Evolutionary conservation across 2,888 invertebrate species (phyloP).

Genomic region (Ephialtes manifestator): DNA sequence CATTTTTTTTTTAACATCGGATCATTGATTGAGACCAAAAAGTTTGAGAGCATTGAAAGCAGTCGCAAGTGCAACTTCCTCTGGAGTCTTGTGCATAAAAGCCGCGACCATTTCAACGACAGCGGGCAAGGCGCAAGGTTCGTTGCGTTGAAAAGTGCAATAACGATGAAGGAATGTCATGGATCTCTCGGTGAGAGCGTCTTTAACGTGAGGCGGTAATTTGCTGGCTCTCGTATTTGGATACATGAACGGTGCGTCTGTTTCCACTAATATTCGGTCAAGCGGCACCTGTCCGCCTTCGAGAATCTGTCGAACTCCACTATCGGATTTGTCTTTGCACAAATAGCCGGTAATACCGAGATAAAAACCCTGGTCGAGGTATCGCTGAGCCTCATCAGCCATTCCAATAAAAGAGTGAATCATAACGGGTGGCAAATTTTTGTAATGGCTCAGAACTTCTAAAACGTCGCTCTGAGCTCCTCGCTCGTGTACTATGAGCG

Average conservation of each 20-base stretch:
- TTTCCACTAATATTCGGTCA: constrained; percentile 95
- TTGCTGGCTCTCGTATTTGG: constrained; percentile 97
- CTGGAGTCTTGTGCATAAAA: constrained; percentile 94
- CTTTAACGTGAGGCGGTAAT: constrained; percentile 94
- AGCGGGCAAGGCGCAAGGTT: constrained; percentile 97
- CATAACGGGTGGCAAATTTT: constrained; percentile 92
- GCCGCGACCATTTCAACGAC: constrained; percentile 98
- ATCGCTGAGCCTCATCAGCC: constrained; percentile 93
- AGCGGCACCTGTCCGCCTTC: constrained; percentile 93
- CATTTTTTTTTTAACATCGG: constrained; percentile 80
- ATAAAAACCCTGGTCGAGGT: constrained; percentile 95
- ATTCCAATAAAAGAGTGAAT: constrained; percentile 97
- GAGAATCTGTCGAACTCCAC: constrained; percentile 94
- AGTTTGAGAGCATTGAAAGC: constrained; percentile 97
- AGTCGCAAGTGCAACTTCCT: constrained; percentile 95
- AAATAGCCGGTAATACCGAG: constrained; percentile 94
- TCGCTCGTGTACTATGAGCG: constrained; percentile 96
- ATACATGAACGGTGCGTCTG: constrained; percentile 98
- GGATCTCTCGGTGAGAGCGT: constrained; percentile 94
- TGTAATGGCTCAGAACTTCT: constrained; percentile 89
- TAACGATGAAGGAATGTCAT: constrained; percentile 94
- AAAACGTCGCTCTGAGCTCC: constrained; percentile 96
- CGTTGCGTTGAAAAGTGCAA: constrained; percentile 98
- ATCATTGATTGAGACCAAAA: constrained; percentile 94
- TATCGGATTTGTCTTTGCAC: constrained; percentile 97